Conservation (phyloP, 2,888 invertebrate genomes). For the Platycnemis pennipes region DNA sequence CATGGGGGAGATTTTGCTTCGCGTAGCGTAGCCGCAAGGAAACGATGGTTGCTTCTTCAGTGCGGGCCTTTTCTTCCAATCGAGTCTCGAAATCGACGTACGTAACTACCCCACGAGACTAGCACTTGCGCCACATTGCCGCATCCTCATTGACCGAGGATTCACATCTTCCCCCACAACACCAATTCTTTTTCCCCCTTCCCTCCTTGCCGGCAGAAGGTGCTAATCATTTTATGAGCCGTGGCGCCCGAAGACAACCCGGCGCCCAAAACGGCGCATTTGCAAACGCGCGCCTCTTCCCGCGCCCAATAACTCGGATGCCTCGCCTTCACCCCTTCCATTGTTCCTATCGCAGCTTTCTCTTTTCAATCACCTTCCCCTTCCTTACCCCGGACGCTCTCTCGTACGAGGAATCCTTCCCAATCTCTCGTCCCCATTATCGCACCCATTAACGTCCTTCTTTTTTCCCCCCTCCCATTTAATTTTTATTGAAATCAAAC, state of each 20-base stretch:
- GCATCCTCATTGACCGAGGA: not conserved
- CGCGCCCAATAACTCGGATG: not conserved
- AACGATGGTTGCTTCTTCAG: not conserved
- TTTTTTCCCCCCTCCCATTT: not conserved
- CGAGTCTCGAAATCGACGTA: not conserved
- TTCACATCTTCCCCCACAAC: not conserved
- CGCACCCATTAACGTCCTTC: constrained; percentile 6
- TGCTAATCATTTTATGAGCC: not conserved
- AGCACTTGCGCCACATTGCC: constrained; percentile 15
- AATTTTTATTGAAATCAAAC: not conserved
- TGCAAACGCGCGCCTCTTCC: not conserved
- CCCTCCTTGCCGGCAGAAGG: not conserved
- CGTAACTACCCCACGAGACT: not conserved
- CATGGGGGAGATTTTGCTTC: not conserved
- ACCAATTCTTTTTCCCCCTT: not conserved
- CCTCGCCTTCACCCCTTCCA: not conserved
- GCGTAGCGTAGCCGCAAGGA: not conserved
- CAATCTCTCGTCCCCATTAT: constrained; percentile 20
- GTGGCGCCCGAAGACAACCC: not conserved
- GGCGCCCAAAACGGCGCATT: not conserved
- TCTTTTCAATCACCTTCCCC: constrained; percentile 29
- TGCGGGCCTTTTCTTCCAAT: not conserved
- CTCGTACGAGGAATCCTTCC: constrained; percentile 5
- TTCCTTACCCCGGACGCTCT: not conserved
- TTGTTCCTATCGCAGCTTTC: constrained; percentile 18